Evolutionary conservation across 2,113 vertebrate genomes (phyloP).

Genomic region (Hemiscyllium ocellatum): DNA sequence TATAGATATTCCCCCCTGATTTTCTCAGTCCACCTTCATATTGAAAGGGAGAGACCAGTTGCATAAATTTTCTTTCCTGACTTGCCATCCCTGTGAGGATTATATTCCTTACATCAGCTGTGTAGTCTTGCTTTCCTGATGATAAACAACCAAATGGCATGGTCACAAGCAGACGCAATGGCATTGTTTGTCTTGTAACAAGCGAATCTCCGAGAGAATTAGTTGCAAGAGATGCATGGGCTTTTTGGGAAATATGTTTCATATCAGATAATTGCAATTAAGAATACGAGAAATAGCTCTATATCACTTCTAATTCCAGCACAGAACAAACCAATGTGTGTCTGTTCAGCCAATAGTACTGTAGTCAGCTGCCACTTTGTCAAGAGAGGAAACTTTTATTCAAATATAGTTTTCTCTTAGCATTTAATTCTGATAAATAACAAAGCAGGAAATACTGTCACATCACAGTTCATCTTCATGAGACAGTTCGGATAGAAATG

Average conservation of each 20-base stretch:
- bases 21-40: too few species aligned
- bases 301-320: not conserved
- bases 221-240: not conserved
- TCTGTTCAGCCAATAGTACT: not conserved
- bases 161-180: not conserved
- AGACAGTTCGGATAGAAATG: not conserved
- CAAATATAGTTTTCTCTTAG: not conserved
- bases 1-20: too few species aligned
- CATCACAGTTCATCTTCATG: not conserved
- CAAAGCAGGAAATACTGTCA: not conserved
- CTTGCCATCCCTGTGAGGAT: not conserved
- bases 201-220: not conserved
- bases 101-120: not conserved
- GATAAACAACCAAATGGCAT: not conserved
- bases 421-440: not conserved
- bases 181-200: not conserved
- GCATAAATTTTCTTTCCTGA: not conserved
- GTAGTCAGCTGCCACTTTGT: not conserved
- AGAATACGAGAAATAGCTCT: not conserved
- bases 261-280: not conserved
- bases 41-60: not conserved
- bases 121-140: not conserved
- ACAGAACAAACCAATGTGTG: not conserved
- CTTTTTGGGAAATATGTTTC: not conserved
- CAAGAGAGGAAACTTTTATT: not conserved